phyloP scores from a whole-genome alignment of 2,888 invertebrate species.

The Pedicia rivosa region DNA sequence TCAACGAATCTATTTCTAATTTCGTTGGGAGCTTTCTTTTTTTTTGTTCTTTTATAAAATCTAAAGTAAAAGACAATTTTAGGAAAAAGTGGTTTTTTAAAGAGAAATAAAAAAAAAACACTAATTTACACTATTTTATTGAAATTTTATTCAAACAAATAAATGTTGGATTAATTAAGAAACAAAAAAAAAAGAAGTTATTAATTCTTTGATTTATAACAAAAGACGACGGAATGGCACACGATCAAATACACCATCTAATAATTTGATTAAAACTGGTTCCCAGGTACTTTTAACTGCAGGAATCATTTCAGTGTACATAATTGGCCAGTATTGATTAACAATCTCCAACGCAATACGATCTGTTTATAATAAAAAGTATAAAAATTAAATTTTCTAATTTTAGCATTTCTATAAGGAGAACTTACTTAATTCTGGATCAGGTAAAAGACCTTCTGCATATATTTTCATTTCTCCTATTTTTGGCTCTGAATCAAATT shows the following conservation, averaged over 20 bases:
- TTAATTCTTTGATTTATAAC: too few relatives aligned
- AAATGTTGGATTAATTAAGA: too few relatives aligned
- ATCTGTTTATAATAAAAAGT: constrained; percentile 24
- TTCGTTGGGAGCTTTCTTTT: too few relatives aligned
- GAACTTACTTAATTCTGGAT: constrained; percentile 48
- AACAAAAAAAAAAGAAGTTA: too few relatives aligned
- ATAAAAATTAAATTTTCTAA: neutral
- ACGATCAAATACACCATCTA: neutral
- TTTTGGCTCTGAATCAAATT: constrained; percentile 45
- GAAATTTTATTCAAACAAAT: too few relatives aligned
- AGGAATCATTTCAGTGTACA: constrained; percentile 35
- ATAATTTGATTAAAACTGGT: constrained; percentile 13
- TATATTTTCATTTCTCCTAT: constrained; percentile 42
- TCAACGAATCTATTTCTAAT: too few relatives aligned
- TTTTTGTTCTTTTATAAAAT: too few relatives aligned
- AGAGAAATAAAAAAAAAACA: too few relatives aligned
- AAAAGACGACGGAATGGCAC: constrained; percentile 1
- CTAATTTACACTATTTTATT: too few relatives aligned
- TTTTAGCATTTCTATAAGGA: neutral
- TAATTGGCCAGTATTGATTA: constrained; percentile 39
- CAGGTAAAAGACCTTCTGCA: constrained; percentile 41
- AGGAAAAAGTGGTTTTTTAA: too few relatives aligned
- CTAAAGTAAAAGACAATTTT: too few relatives aligned
- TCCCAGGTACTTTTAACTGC: constrained; percentile 25
- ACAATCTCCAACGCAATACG: constrained; percentile 30